Conservation (phyloP, 1,140 invertebrate genomes). For the Drosophila bocqueti region DNA sequence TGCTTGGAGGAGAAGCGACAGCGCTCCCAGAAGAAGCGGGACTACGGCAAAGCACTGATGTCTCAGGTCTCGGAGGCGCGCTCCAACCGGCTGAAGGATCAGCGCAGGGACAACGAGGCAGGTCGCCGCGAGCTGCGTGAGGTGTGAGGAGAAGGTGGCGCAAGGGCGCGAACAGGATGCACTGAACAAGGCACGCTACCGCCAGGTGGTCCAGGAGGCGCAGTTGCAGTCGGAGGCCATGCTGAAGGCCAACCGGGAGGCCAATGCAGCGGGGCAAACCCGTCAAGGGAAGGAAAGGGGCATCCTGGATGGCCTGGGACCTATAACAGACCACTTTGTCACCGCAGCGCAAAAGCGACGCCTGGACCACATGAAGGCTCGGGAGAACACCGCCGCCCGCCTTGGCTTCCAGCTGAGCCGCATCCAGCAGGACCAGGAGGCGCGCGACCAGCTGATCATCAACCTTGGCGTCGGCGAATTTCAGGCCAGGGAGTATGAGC, state of each 20-base stretch:
- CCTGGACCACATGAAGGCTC: slow-evolving; percentile 16
- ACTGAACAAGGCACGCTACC: slow-evolving; percentile 11
- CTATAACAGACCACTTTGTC: slow-evolving; percentile 25
- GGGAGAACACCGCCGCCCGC: slow-evolving; percentile 34
- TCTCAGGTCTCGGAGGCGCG: slow-evolving; percentile 38
- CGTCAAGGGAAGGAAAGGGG: slow-evolving; percentile 36
- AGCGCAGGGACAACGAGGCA: slow-evolving; percentile 17
- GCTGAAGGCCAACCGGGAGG: slow-evolving; percentile 9
- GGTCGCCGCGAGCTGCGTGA: slow-evolving; percentile 44
- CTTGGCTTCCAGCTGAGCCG: slow-evolving; percentile 44
- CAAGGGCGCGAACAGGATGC: slow-evolving; percentile 13
- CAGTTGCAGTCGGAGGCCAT: slow-evolving; percentile 38
- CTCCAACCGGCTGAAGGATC: not conserved
- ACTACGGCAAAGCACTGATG: slow-evolving; percentile 44
- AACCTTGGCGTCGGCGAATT: slow-evolving; percentile 52
- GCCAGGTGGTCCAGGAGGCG: slow-evolving; percentile 32
- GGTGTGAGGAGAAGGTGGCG: slow-evolving; percentile 11
- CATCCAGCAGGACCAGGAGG: slow-evolving; percentile 40
- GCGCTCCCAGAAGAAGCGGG: slow-evolving; percentile 22
- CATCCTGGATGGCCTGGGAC: slow-evolving; percentile 49
- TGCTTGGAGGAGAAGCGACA: slow-evolving; percentile 22
- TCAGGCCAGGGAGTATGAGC: slow-evolving; percentile 41
- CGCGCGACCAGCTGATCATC: slow-evolving; percentile 48
- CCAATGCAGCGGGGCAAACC: not conserved
- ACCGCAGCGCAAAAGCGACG: slow-evolving; percentile 6